These are phyloP conservation scores for Xenotilapia longispinis DNA, from an alignment of 2,113 vertebrate genomes.

Conservation along the genomic window DNA sequence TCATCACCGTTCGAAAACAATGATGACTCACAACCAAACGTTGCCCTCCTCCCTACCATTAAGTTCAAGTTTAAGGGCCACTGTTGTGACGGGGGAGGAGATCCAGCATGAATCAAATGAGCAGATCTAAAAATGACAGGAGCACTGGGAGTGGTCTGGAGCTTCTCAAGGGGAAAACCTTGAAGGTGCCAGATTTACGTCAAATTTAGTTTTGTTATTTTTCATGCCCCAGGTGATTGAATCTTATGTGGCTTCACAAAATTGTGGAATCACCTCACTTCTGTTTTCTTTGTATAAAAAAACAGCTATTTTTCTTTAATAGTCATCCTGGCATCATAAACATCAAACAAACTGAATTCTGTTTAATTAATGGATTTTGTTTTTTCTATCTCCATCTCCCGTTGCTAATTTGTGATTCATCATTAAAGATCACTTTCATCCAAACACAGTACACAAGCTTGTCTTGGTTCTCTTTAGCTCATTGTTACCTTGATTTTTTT, in stretches of 20 bases:
- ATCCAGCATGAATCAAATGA: neutral
- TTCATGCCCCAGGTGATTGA: neutral
- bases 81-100: accelerated
- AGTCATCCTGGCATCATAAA: neutral
- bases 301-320: neutral
- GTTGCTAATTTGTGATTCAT: neutral
- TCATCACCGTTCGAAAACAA: accelerated
- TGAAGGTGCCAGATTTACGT: neutral
- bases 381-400: neutral
- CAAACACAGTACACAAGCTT: accelerated
- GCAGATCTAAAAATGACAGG: accelerated
- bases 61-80: accelerated
- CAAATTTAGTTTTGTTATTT: neutral
- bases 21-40: accelerated
- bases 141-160: neutral
- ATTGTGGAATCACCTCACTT: neutral
- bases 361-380: neutral
- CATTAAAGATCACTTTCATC: neutral
- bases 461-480: neutral
- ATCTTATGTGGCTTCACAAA: neutral
- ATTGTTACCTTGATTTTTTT: accelerated
- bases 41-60: no score
- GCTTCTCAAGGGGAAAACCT: neutral
- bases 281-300: neutral
- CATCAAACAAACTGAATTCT: neutral